Percentiles rank a stretch among this genome's conserved stretches.
These are phyloP conservation scores for Pectinophora gossypiella DNA, from an alignment of 1,140 invertebrate species.

Conservation along the genomic window DNA sequence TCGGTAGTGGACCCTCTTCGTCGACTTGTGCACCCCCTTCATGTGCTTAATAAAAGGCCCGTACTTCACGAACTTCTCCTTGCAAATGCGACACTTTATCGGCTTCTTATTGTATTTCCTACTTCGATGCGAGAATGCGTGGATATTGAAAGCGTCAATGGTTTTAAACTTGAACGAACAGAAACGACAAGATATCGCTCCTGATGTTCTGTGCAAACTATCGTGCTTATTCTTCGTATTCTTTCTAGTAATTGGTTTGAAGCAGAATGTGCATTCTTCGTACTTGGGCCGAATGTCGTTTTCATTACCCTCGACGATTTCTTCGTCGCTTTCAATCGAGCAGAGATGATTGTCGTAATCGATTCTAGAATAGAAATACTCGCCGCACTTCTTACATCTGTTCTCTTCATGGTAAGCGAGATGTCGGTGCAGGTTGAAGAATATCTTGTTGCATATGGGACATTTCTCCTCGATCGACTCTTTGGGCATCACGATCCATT, in stretches of 20 bases:
- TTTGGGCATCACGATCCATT: slow-evolving; percentile 61
- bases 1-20: slow-evolving; percentile 61
- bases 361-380: slow-evolving; percentile 61
- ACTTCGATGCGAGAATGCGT: slow-evolving; percentile 65
- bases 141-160: slow-evolving; percentile 66
- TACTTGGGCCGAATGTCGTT: slow-evolving; percentile 35
- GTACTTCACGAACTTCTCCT: slow-evolving; percentile 62
- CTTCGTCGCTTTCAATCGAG: slow-evolving; percentile 63
- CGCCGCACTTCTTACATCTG: slow-evolving; percentile 65
- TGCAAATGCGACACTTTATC: slow-evolving; percentile 61
- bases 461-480: slow-evolving; percentile 61
- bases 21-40: slow-evolving; percentile 51
- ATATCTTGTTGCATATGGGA: slow-evolving; percentile 63
- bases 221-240: slow-evolving; percentile 52
- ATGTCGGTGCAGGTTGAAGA: slow-evolving; percentile 65
- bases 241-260: slow-evolving; percentile 58
- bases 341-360: slow-evolving; percentile 66
- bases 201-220: slow-evolving; percentile 50
- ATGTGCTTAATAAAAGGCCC: slow-evolving; percentile 66
- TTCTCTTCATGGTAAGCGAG: slow-evolving; percentile 69
- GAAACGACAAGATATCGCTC: slow-evolving; percentile 66
- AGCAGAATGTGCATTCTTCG: slow-evolving; percentile 69
- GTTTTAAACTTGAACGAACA: slow-evolving; percentile 68
- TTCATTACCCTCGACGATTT: slow-evolving; percentile 24
- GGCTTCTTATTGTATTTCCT: slow-evolving; percentile 67